Conservation (phyloP, 2,797 vertebrate species). For the Manis crassicaudata region DNA sequence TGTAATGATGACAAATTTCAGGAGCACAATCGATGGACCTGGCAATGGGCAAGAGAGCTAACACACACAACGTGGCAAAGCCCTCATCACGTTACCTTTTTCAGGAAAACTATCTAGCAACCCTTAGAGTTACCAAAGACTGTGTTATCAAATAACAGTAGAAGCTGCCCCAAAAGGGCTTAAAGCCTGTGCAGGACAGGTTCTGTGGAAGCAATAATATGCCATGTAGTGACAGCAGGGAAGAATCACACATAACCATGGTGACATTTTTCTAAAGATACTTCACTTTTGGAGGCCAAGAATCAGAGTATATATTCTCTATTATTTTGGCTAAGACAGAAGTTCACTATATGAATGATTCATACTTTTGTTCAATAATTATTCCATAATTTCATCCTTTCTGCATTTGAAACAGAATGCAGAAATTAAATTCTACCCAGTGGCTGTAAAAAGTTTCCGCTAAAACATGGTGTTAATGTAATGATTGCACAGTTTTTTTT, state of each 20-base stretch:
- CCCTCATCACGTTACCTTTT: not conserved
- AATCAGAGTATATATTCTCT: slow-evolving; percentile 45
- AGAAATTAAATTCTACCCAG: slow-evolving; percentile 48
- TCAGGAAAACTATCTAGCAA: not conserved
- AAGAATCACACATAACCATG: slow-evolving; percentile 58
- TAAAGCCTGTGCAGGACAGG: not conserved
- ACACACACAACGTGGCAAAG: not conserved
- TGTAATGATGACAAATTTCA: not conserved
- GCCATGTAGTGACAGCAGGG: slow-evolving; percentile 47
- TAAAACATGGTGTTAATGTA: slow-evolving; percentile 51
- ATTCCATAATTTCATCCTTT: slow-evolving; percentile 60
- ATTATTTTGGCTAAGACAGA: slow-evolving; percentile 74
- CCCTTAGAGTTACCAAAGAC: not conserved
- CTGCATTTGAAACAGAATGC: slow-evolving; percentile 47
- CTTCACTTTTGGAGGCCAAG: slow-evolving; percentile 53
- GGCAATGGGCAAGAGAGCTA: not conserved
- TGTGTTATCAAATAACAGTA: not conserved
- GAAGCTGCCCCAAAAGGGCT: not conserved
- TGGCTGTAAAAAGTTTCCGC: slow-evolving; percentile 51
- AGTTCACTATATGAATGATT: slow-evolving; percentile 75
- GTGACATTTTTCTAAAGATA: slow-evolving; percentile 75
- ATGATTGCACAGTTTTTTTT: slow-evolving; percentile 24
- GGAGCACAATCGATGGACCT: not conserved
- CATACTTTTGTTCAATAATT: slow-evolving; percentile 67
- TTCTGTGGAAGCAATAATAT: not conserved